Percentiles rank a stretch among this genome's conserved stretches.
phyloP scores from a whole-genome alignment of 2,113 vertebrate species.

The Aegithalos caudatus region DNA sequence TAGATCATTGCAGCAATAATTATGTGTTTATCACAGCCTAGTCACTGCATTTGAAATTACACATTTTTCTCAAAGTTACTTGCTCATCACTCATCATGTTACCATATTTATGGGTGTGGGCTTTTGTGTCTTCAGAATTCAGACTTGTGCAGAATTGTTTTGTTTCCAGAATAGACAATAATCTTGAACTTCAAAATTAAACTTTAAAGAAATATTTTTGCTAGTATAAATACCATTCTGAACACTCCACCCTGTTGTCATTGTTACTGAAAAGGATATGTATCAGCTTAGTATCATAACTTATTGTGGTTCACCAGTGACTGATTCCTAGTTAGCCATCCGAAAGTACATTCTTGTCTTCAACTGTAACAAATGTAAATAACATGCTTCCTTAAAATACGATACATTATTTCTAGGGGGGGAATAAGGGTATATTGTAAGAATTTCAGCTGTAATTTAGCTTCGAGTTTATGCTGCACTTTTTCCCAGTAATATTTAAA shows the following conservation, averaged over 20 bases:
- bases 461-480: background rate
- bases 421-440: background rate
- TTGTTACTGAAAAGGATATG: constrained; percentile 10
- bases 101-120: background rate
- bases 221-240: constrained; percentile 24
- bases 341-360: constrained; percentile 29
- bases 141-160: background rate
- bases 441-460: background rate
- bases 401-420: background rate
- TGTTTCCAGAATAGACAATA: background rate
- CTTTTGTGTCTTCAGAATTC: background rate
- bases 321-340: constrained; percentile 1
- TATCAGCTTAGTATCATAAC: background rate
- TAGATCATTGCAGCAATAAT: background rate
- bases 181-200: constrained; percentile 22
- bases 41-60: background rate
- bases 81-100: background rate
- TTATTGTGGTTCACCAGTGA: constrained; percentile 13
- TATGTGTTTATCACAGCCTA: background rate
- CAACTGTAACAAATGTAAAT: constrained; percentile 7
- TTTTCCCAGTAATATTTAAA: background rate
- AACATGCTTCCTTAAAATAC: background rate
- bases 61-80: background rate
- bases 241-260: background rate
- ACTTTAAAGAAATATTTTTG: background rate